These are phyloP conservation scores for Tretioscincus oriximinensis DNA, from an alignment of 2,113 vertebrate species.

Conservation along the genomic window DNA sequence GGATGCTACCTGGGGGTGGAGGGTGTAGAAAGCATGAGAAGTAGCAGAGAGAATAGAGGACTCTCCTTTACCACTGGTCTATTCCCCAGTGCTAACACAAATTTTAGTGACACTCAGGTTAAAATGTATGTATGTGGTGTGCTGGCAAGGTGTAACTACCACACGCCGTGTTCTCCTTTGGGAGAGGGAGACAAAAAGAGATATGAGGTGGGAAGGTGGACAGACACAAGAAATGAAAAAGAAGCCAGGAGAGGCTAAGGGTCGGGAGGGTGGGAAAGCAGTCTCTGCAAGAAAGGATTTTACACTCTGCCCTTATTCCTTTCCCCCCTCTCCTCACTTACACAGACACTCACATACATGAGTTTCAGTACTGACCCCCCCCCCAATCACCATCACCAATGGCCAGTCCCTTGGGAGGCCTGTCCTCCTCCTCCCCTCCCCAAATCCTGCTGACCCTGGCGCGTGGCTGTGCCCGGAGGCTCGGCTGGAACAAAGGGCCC, in stretches of 20 bases:
- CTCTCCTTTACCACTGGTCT: neutral
- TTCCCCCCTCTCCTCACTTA: neutral
- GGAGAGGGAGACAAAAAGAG: neutral
- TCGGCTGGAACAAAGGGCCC: conserved; percentile 38
- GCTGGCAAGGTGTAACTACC: neutral
- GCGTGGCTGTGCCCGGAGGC: conserved; percentile 37
- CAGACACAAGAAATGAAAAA: neutral
- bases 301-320: conserved; percentile 1
- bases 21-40: no score
- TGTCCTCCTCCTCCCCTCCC: conserved; percentile 7
- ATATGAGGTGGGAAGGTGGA: neutral
- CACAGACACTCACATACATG: neutral
- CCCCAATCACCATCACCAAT: neutral
- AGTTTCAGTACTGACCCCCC: conserved; percentile 8
- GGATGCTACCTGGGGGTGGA: neutral
- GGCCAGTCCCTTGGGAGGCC: conserved; percentile 32
- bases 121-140: neutral
- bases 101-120: neutral
- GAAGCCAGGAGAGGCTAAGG: neutral
- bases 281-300: conserved; percentile 3
- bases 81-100: neutral
- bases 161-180: neutral
- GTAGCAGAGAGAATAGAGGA: neutral
- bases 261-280: neutral
- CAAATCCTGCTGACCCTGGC: conserved; percentile 30